Conservation (phyloP, 2,888 invertebrate species). For the Pinctada fucata region DNA sequence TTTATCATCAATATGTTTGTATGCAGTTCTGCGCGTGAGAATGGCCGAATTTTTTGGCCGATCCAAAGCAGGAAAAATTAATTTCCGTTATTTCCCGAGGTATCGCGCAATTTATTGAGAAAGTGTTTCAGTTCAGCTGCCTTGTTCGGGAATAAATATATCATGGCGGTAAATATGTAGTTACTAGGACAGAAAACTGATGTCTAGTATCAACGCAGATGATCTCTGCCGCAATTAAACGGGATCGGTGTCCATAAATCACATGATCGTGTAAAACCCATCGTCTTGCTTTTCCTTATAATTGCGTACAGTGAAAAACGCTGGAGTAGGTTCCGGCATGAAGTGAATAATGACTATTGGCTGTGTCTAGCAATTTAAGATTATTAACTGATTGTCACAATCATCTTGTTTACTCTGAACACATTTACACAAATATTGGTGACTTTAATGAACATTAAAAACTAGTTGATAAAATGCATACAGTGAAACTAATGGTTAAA, state of each 20-base stretch:
- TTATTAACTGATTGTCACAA: no score
- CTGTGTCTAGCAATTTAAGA: no score
- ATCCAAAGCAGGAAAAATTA: constrained; percentile 17
- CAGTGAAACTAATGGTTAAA: no score
- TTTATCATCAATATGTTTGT: not conserved
- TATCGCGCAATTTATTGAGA: constrained; percentile 2
- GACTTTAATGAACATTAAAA: no score
- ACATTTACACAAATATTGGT: no score
- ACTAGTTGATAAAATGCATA: no score
- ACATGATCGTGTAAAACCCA: not conserved
- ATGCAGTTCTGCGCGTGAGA: not conserved
- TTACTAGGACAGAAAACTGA: constrained; percentile 13
- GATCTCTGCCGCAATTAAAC: constrained; percentile 5
- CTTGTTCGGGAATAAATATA: not conserved
- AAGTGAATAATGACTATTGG: no score
- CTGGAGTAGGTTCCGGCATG: not conserved
- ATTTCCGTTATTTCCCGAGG: constrained; percentile 27
- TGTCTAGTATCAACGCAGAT: not conserved
- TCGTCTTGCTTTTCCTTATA: constrained; percentile 9
- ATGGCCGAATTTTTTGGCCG: not conserved
- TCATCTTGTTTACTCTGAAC: no score
- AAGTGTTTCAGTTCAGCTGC: constrained; percentile 4
- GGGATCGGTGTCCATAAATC: constrained; percentile 4
- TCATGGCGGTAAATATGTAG: constrained; percentile 2
- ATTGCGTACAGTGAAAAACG: constrained; percentile 22